Conservation (phyloP, 2,888 invertebrate species). For the Pyrrhosoma nymphula region DNA sequence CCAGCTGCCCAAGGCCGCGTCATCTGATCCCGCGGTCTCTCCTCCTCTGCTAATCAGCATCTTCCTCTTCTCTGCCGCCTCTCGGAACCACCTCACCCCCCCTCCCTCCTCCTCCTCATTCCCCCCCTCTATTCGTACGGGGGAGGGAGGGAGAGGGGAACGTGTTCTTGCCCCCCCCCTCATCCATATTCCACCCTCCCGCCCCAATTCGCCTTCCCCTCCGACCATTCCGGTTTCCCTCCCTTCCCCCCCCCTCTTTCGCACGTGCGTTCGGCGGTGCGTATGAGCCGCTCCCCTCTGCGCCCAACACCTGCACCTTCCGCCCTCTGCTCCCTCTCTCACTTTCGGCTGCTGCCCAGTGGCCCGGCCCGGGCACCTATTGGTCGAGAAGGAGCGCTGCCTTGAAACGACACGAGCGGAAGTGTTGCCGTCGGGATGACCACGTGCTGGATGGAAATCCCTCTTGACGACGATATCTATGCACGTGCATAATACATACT, state of each 20-base stretch:
- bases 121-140: background rate
- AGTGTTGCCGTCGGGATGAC: too few species aligned
- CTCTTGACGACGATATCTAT: too few species aligned
- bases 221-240: background rate
- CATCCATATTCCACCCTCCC: slow-evolving; percentile 1
- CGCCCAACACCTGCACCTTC: too few species aligned
- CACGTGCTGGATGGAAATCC: too few species aligned
- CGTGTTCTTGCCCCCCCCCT: background rate
- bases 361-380: too few species aligned
- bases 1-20: slow-evolving; percentile 32
- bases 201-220: background rate
- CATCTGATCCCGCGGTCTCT: background rate
- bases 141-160: background rate
- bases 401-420: too few species aligned
- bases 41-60: background rate
- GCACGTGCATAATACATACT: too few species aligned
- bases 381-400: too few species aligned
- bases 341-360: too few species aligned
- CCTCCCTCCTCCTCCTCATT: background rate
- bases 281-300: too few species aligned
- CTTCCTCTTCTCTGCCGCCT: background rate
- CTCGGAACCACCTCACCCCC: background rate
- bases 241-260: background rate
- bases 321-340: too few species aligned
- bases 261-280: background rate